Percentiles rank a stretch among this genome's conserved stretches.
Evolutionary conservation across 35 echinoderm and acorn worm genomes (phyloP).

Genomic region (Antedon bifida): DNA sequence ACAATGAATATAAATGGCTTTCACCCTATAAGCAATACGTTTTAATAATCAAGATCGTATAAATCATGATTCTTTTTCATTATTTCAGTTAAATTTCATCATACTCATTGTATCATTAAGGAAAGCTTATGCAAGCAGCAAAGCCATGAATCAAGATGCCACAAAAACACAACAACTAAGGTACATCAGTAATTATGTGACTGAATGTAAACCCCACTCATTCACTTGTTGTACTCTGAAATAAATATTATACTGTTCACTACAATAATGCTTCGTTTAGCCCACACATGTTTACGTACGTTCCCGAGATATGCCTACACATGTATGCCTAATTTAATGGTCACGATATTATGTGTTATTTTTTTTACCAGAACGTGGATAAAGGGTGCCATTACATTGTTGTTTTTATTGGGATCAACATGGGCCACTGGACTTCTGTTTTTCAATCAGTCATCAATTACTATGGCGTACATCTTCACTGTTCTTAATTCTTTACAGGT

Average conservation of each 20-base stretch:
- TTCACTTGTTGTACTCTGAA: too few species aligned
- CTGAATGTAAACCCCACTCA: too few species aligned
- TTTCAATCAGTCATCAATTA: slow-evolving; percentile 26
- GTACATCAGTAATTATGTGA: background rate
- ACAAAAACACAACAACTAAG: background rate
- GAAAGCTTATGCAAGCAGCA: background rate
- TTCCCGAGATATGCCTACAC: too few species aligned
- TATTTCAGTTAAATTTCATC: background rate
- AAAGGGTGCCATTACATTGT: slow-evolving; percentile 57
- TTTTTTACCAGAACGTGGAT: slow-evolving; percentile 49
- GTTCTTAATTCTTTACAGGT: slow-evolving; percentile 87
- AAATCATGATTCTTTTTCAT: background rate
- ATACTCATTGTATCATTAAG: background rate
- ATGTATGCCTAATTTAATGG: too few species aligned
- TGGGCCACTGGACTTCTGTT: slow-evolving; percentile 70
- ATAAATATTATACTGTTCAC: too few species aligned
- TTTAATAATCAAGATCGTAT: too few species aligned
- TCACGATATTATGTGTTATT: background rate
- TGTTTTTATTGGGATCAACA: slow-evolving; percentile 60
- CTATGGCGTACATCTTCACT: slow-evolving; percentile 73
- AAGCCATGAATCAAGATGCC: background rate
- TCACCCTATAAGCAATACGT: too few species aligned
- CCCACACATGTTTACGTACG: too few species aligned
- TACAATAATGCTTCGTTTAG: too few species aligned
- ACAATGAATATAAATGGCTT: too few species aligned